Conservation (phyloP, 2,888 invertebrate species). For the Caenorhabditis sp. region DNA sequence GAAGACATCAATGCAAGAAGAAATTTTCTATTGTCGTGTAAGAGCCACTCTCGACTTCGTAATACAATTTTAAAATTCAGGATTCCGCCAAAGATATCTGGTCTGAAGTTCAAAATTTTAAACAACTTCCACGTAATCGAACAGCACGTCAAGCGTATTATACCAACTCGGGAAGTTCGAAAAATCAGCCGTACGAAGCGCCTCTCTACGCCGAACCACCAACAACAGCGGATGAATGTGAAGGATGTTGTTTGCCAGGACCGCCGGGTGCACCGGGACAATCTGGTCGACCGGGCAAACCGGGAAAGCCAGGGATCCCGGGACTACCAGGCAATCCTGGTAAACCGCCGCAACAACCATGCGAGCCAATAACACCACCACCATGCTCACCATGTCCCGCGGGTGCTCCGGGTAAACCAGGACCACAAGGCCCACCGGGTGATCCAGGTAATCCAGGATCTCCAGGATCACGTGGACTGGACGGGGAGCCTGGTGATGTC, state of each 20-base stretch:
- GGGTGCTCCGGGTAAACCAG: slow-evolving; percentile 38
- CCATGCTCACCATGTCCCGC: slow-evolving; percentile 40
- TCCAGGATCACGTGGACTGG: slow-evolving; percentile 28
- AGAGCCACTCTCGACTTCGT: not conserved
- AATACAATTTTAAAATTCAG: not conserved
- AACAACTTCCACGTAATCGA: slow-evolving; percentile 24
- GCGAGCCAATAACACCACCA: slow-evolving; percentile 38
- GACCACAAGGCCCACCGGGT: slow-evolving; percentile 40
- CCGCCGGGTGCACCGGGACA: slow-evolving; percentile 32
- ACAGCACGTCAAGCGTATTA: slow-evolving; percentile 20
- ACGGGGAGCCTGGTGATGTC: slow-evolving; percentile 31
- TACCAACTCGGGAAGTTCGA: slow-evolving; percentile 5
- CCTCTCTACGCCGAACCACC: not conserved
- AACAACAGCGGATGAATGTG: slow-evolving; percentile 12
- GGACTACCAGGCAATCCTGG: slow-evolving; percentile 47
- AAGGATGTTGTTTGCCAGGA: slow-evolving; percentile 27
- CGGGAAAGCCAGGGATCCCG: slow-evolving; percentile 40
- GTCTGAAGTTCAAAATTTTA: slow-evolving; percentile 29
- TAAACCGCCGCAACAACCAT: slow-evolving; percentile 36
- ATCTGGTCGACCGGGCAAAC: slow-evolving; percentile 36
- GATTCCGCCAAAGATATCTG: slow-evolving; percentile 34
- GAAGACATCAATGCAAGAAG: slow-evolving; percentile 18
- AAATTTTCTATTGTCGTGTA: slow-evolving; percentile 34
- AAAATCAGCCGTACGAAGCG: slow-evolving; percentile 8
- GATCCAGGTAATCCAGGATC: slow-evolving; percentile 34